Percentiles rank a stretch among this genome's conserved stretches.
Conservation (phyloP, 2,888 invertebrate species). For the Tenodera sinensis region DNA sequence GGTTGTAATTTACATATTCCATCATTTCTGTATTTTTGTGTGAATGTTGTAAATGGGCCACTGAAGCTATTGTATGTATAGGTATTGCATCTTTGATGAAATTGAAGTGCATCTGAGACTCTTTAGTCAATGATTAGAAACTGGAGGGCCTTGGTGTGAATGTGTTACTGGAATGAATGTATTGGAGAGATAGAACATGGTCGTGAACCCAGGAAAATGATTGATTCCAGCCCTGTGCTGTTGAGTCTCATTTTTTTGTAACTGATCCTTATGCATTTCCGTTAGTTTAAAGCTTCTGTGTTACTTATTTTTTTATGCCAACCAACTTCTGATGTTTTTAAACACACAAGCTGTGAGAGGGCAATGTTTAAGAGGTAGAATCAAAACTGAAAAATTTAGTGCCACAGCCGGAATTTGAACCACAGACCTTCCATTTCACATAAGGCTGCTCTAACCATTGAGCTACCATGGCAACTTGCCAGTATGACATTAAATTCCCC, state of each 20-base stretch:
- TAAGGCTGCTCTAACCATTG: too few species aligned
- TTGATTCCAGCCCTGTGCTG: neutral
- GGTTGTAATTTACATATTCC: neutral
- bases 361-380: too few species aligned
- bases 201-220: neutral
- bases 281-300: too few species aligned
- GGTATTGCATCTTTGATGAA: neutral
- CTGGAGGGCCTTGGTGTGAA: neutral
- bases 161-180: neutral
- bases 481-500: too few species aligned
- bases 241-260: neutral
- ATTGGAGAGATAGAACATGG: neutral
- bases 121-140: neutral
- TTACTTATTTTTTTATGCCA: too few species aligned
- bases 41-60: neutral
- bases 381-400: too few species aligned
- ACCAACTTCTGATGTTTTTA: too few species aligned
- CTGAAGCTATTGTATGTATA: neutral
- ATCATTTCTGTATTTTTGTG: neutral
- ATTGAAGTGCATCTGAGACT: neutral
- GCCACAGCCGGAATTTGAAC: too few species aligned
- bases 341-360: too few species aligned
- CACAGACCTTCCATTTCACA: too few species aligned
- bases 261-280: neutral
- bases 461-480: too few species aligned